Evolutionary conservation across 2,888 invertebrate genomes (phyloP).

Genomic region (Sarcophaga variegata): DNA sequence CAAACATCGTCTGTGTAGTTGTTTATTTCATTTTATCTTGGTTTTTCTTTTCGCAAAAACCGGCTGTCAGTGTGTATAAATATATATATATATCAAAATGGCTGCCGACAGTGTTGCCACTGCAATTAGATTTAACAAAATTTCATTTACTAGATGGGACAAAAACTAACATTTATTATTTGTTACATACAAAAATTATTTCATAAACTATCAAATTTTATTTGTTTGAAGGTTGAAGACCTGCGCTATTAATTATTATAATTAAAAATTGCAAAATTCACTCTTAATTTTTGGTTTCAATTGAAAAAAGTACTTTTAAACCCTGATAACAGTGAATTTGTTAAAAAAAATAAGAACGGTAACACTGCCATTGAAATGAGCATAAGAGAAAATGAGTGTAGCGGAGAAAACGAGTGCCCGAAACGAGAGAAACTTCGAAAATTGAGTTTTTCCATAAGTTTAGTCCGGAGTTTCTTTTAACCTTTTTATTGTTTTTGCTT

Average conservation of each 20-base stretch:
- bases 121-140: too few relatives aligned
- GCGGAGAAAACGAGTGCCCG: constrained; percentile 18
- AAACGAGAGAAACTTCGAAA: constrained; percentile 14
- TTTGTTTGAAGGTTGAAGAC: neutral
- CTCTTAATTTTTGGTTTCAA: too few relatives aligned
- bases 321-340: neutral
- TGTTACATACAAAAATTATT: too few relatives aligned
- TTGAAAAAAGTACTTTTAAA: too few relatives aligned
- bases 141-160: too few relatives aligned
- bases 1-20: neutral
- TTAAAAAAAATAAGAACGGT: constrained; percentile 6
- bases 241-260: too few relatives aligned
- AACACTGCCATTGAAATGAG: constrained; percentile 1
- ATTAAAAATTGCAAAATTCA: too few relatives aligned
- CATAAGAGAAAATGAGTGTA: neutral
- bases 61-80: constrained; percentile 43
- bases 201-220: too few relatives aligned
- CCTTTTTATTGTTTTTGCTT: constrained; percentile 1
- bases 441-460: constrained; percentile 44
- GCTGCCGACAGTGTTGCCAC: constrained; percentile 39
- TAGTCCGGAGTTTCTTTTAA: constrained; percentile 33
- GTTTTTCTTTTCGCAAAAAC: constrained; percentile 57
- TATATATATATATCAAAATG: constrained; percentile 57
- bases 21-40: neutral
- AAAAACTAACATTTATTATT: too few relatives aligned